Conservation (phyloP, 2,888 invertebrate genomes). For the Achlya flavicornis region DNA sequence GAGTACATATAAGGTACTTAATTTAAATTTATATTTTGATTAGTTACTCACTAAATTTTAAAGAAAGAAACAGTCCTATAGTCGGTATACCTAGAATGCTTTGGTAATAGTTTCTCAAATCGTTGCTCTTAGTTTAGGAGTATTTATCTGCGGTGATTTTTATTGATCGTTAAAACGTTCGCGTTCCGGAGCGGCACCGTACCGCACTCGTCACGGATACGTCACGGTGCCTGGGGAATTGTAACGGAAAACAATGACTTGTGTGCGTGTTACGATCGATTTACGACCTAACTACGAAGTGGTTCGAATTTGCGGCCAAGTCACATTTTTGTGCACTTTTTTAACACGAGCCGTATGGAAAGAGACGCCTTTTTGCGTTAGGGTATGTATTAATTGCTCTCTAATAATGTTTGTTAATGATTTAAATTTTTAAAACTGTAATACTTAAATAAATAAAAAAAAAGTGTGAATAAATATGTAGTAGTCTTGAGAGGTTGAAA, state of each 20-base stretch:
- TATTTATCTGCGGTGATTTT: slow-evolving; percentile 59
- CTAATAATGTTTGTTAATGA: too few species aligned
- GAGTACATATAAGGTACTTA: not conserved
- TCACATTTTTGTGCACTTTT: slow-evolving; percentile 1
- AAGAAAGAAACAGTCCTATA: not conserved
- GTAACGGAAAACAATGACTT: slow-evolving; percentile 62
- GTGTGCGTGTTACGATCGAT: slow-evolving; percentile 54
- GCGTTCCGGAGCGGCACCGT: slow-evolving; percentile 40
- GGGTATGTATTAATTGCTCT: not conserved
- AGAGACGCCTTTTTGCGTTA: not conserved
- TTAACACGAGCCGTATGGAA: not conserved
- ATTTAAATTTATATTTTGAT: not conserved
- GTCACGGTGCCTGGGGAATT: slow-evolving; percentile 51
- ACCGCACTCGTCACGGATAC: slow-evolving; percentile 56
- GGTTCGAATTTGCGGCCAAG: slow-evolving; percentile 14
- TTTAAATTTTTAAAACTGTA: too few species aligned
- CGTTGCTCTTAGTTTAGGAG: slow-evolving; percentile 34
- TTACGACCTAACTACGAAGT: slow-evolving; percentile 43
- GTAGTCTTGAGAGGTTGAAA: too few species aligned
- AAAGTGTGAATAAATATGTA: too few species aligned
- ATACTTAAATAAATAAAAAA: too few species aligned
- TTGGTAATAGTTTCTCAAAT: slow-evolving; percentile 24
- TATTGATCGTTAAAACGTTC: slow-evolving; percentile 63
- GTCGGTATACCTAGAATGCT: not conserved
- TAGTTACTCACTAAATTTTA: too few species aligned